Conservation (phyloP, 2,888 invertebrate genomes). For the Cryptus armator region DNA sequence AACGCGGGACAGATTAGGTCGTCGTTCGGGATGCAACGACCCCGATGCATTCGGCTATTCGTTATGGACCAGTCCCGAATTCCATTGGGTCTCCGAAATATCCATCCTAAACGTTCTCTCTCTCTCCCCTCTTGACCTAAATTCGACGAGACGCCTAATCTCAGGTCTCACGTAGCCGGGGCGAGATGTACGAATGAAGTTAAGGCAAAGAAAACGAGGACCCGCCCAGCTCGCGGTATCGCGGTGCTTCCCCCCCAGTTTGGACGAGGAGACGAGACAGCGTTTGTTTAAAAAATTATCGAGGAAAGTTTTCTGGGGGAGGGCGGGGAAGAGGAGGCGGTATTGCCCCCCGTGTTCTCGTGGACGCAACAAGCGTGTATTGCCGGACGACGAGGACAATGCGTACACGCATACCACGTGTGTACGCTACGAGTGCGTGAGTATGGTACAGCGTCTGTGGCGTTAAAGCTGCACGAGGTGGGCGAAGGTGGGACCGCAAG, state of each 20-base stretch:
- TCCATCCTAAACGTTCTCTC: conserved; percentile 10
- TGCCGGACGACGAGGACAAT: conserved; percentile 55
- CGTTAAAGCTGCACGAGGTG: conserved; percentile 71
- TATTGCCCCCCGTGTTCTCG: conserved; percentile 23
- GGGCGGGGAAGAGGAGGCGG: conserved; percentile 67
- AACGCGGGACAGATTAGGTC: conserved; percentile 9
- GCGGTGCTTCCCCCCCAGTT: conserved; percentile 23
- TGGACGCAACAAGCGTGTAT: conserved; percentile 53
- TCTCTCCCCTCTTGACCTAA: conserved; percentile 67
- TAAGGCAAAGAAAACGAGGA: conserved; percentile 55
- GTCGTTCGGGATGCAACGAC: conserved; percentile 44
- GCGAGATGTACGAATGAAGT: conserved; percentile 12
- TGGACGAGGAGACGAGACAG: conserved; percentile 41
- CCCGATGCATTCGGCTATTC: conserved; percentile 40
- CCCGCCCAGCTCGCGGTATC: conserved; percentile 67
- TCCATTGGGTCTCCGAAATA: neutral
- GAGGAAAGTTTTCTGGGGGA: conserved; percentile 80
- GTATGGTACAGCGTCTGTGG: conserved; percentile 71
- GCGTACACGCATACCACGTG: conserved; percentile 63
- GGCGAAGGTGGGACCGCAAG: conserved; percentile 76
- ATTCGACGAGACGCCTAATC: conserved; percentile 62
- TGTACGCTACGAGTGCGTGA: conserved; percentile 69
- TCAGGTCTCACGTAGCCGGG: conserved; percentile 11
- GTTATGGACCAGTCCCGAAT: conserved; percentile 35
- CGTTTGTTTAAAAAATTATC: conserved; percentile 85